Base-by-base conservation (phyloP, 2,888 invertebrate genomes). In the Charanyca ferruginea region DNA sequence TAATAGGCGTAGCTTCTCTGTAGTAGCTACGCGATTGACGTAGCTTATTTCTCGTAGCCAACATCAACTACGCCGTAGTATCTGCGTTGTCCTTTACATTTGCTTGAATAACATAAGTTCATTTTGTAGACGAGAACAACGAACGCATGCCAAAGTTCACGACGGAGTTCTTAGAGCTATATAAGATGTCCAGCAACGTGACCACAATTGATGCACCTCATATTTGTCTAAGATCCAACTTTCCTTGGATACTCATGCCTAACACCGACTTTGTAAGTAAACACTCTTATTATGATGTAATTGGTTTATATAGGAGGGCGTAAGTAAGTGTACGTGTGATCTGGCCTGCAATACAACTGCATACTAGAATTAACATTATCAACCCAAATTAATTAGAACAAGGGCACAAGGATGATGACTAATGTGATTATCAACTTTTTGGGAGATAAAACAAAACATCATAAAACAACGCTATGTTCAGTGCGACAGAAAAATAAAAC, bases 171-270 rank as follows among this genome's bases (percentile, higher is more conserved):
- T 83, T 95, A 73, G 91, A 93, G 66, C 79, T 95, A 62, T 95
- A 95, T 83, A 84, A 88, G 73, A 83, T 94, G 77, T 87, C 93
- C 11, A 83, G 80, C 45, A 94, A 95, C 65, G 93, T 95, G 28
- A 94, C 94, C 9, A 94, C 93, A 51, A 87, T 94, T 53, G 91
- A 94, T 44, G 81, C 86, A 42, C 95, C 95, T 6, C 88, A 87
- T 42, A 92, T 96, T 52, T 94, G 93, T 75, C 81, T 95, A 32
- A 90, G 89, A 44, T 85, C 93, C 6, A 91, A 82, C 22, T 96
- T 96, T 70, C 96, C 96, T 8, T 96, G 95, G 95, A 95, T 96
- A 73, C 83, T 96, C 69, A 92, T 93, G 72, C 94, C 96, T 1
- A 85, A 96, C 70, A 94, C 95, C 22, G 87, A 89, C 67, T 93